Conservation (phyloP, 2,797 vertebrate species). For the Labeo calbasu region DNA sequence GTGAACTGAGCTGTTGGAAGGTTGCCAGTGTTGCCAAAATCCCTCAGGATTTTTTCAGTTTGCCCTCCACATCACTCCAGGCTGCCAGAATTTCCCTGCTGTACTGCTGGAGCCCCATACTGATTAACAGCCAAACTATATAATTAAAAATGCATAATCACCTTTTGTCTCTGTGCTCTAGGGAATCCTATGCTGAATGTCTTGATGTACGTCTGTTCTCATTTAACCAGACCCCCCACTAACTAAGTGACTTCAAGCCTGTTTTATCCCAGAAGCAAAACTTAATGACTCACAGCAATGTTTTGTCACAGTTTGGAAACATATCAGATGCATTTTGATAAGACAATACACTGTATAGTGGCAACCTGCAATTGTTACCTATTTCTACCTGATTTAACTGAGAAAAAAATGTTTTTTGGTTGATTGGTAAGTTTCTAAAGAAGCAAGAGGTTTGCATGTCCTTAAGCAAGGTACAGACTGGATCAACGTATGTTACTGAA, state of each 20-base stretch:
- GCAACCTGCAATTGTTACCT: background rate
- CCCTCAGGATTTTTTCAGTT: constrained; percentile 20
- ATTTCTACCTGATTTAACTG: background rate
- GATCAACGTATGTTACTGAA: background rate
- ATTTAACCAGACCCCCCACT: background rate
- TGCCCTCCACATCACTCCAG: constrained; percentile 26
- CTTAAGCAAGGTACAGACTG: background rate
- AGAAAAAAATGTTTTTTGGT: too few species aligned
- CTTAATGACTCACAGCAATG: background rate
- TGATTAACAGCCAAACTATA: constrained; percentile 28
- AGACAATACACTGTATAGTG: background rate
- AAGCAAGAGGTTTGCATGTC: background rate
- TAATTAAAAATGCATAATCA: constrained; percentile 39
- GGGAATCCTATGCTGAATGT: constrained; percentile 5
- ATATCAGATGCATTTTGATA: background rate
- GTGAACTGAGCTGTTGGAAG: constrained; percentile 10
- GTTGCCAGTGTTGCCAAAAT: constrained; percentile 13
- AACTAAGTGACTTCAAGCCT: background rate
- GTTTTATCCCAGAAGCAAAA: background rate
- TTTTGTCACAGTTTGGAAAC: background rate
- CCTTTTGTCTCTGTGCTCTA: constrained; percentile 1
- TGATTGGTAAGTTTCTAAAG: background rate
- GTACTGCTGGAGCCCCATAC: constrained; percentile 6
- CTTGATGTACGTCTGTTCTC: constrained; percentile 3
- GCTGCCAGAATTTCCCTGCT: constrained; percentile 14